These are phyloP conservation scores for Acanthochromis polyacanthus DNA, from an alignment of 2,113 vertebrate genomes.

Conservation along the genomic window DNA sequence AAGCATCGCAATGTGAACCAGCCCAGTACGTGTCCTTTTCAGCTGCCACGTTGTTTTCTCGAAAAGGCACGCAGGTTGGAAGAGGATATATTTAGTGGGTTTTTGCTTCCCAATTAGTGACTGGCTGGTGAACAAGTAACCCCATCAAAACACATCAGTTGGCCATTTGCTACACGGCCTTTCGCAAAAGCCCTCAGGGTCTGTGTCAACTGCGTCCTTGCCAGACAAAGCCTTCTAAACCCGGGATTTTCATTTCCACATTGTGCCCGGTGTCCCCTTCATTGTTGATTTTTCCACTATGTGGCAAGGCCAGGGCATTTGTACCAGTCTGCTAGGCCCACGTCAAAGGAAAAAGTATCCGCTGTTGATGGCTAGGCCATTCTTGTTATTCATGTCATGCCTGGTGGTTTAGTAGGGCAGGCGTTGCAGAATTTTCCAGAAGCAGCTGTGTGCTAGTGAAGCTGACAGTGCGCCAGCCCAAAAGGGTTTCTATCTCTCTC, in stretches of 20 bases:
- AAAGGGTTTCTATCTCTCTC: conserved; percentile 78
- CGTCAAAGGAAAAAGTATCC: conserved; percentile 79
- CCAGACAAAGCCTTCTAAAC: conserved; percentile 79
- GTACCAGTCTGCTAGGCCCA: conserved; percentile 75
- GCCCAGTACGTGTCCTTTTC: conserved; percentile 25
- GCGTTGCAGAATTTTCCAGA: conserved; percentile 97
- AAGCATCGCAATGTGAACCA: conserved; percentile 43
- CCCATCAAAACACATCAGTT: conserved; percentile 81
- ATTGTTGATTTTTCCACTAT: conserved; percentile 82
- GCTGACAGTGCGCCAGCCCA: conserved; percentile 87
- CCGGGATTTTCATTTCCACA: conserved; percentile 78
- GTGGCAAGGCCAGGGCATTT: conserved; percentile 80
- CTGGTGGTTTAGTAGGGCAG: conserved; percentile 90
- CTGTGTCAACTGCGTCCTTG: conserved; percentile 71
- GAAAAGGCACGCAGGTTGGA: neutral
- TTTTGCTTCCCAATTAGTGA: conserved; percentile 72
- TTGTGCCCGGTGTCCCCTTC: conserved; percentile 76
- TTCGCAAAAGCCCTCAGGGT: conserved; percentile 77
- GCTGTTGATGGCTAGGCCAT: conserved; percentile 72
- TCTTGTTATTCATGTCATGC: conserved; percentile 89
- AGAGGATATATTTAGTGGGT: conserved; percentile 50
- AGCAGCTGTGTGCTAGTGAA: conserved; percentile 93
- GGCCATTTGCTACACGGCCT: conserved; percentile 73
- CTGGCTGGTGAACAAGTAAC: conserved; percentile 77
- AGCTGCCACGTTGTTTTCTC: conserved; percentile 31